phyloP scores from a whole-genome alignment of 2,113 vertebrate genomes.

The Oryzias celebensis region DNA sequence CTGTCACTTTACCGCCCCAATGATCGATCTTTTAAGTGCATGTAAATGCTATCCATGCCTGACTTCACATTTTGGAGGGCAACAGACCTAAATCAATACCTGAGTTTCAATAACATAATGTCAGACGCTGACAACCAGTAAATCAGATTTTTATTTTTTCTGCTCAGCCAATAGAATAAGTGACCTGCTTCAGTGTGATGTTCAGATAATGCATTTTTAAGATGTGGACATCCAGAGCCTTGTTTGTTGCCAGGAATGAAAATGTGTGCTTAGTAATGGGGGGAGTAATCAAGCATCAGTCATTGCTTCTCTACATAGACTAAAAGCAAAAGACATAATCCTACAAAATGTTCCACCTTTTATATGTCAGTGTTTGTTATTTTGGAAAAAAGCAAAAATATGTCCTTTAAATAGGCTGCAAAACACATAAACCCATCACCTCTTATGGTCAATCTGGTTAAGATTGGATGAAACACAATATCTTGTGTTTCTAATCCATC shows the following conservation, averaged over 20 bases:
- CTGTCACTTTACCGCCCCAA: slow-evolving; percentile 3
- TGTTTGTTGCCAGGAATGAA: slow-evolving; percentile 13
- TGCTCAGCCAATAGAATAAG: slow-evolving; percentile 26
- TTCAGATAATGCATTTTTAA: slow-evolving; percentile 49
- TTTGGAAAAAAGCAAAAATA: too few relatives aligned
- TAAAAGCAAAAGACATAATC: too few relatives aligned
- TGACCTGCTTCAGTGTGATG: slow-evolving; percentile 36
- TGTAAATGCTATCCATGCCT: slow-evolving; percentile 30
- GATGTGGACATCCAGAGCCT: slow-evolving; percentile 36
- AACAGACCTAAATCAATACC: slow-evolving; percentile 43
- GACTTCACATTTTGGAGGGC: slow-evolving; percentile 28
- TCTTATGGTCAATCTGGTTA: too few relatives aligned
- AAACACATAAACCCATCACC: too few relatives aligned
- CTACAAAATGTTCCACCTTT: too few relatives aligned
- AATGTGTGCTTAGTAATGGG: neutral
- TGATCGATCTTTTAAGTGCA: slow-evolving; percentile 43
- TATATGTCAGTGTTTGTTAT: too few relatives aligned
- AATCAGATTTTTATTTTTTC: slow-evolving; percentile 34
- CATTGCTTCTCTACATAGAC: neutral
- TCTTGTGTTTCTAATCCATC: too few relatives aligned
- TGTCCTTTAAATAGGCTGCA: too few relatives aligned
- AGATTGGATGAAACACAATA: too few relatives aligned
- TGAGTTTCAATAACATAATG: slow-evolving; percentile 38
- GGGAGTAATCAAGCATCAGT: slow-evolving; percentile 9
- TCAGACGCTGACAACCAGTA: slow-evolving; percentile 34